Percentiles rank a stretch among this genome's conserved stretches.
Conservation (phyloP, 2,797 vertebrate genomes). For the Rhadinocentrus ornatus region DNA sequence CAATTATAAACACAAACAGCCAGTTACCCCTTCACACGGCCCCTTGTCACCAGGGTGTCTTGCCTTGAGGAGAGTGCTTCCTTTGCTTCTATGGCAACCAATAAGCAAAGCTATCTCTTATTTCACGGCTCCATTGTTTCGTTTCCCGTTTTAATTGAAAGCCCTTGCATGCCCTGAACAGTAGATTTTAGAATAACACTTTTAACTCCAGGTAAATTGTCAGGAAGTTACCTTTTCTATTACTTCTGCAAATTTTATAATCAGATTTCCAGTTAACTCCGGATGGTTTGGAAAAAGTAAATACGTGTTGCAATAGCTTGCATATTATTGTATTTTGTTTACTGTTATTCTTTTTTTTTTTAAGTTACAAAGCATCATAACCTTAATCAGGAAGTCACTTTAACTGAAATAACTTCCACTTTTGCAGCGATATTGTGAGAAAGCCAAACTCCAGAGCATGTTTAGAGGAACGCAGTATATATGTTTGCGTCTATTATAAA, state of each 20-base stretch:
- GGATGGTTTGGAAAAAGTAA: neutral
- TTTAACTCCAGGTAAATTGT: slow-evolving; percentile 25
- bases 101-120: slow-evolving; percentile 80
- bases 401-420: neutral
- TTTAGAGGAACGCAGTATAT: neutral
- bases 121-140: slow-evolving; percentile 76
- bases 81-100: slow-evolving; percentile 76
- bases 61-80: slow-evolving; percentile 61
- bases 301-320: neutral
- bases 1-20: slow-evolving; percentile 75
- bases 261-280: neutral
- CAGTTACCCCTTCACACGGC: slow-evolving; percentile 44
- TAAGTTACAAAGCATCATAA: neutral
- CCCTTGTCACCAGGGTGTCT: slow-evolving; percentile 57
- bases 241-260: slow-evolving; percentile 9
- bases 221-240: slow-evolving; percentile 14
- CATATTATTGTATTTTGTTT: neutral
- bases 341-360: neutral
- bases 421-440: neutral
- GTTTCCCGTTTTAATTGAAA: slow-evolving; percentile 65
- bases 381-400: neutral
- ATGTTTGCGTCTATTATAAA: slow-evolving; percentile 1
- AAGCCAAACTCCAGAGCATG: neutral
- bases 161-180: slow-evolving; percentile 57
- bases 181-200: slow-evolving; percentile 51